These are phyloP conservation scores for Perdix hodgsoniae DNA, from an alignment of 2,797 vertebrate genomes.

Conservation along the genomic window DNA sequence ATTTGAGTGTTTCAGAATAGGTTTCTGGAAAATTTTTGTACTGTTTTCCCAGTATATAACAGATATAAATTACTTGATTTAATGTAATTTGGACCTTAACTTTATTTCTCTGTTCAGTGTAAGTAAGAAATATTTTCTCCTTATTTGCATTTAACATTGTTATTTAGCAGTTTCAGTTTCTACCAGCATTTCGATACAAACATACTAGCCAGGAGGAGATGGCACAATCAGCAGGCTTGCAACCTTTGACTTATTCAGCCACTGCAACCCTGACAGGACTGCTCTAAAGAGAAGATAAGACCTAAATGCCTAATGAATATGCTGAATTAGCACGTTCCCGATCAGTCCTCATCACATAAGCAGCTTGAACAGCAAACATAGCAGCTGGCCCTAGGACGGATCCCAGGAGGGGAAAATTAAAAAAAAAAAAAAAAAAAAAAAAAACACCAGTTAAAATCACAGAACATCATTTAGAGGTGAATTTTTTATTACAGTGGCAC, in stretches of 20 bases:
- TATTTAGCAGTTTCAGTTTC: neutral
- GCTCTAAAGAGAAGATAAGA: neutral
- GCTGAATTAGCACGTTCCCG: neutral
- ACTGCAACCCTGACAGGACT: neutral
- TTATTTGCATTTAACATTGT: neutral
- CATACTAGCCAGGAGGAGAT: rapidly evolving
- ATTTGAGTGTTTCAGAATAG: neutral
- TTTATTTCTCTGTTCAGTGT: neutral
- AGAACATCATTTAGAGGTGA: neutral
- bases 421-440: neutral
- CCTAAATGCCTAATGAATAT: neutral
- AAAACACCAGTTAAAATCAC: too few species aligned
- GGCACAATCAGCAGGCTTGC: neutral
- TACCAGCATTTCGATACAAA: neutral
- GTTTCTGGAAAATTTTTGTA: neutral
- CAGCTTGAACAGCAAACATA: neutral
- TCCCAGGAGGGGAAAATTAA: neutral
- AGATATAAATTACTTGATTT: neutral
- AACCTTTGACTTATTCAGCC: neutral
- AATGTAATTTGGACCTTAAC: neutral
- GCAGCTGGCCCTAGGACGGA: neutral
- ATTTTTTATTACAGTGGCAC: neutral
- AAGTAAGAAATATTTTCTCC: neutral
- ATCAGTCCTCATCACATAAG: neutral
- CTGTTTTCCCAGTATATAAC: neutral